A percentile compares a stretch with the other conserved stretches of the same genome.
Evolutionary conservation across 2,888 invertebrate species (phyloP).

Genomic region (Pterostichus niger): DNA sequence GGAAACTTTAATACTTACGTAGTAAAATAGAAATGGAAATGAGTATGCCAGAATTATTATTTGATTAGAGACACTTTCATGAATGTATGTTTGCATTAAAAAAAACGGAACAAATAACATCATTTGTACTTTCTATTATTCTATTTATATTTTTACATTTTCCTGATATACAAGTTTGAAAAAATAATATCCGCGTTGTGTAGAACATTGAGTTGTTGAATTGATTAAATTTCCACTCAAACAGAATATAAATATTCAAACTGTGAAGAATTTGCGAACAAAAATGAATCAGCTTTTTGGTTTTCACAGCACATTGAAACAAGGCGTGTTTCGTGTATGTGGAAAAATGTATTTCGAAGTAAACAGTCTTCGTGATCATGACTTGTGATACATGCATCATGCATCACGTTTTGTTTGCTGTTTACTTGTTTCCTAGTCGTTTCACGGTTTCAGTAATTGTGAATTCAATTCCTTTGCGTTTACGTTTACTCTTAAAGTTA

Average conservation of each 20-base stretch:
- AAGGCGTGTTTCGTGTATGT: slow-evolving; percentile 26
- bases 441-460: slow-evolving; percentile 34
- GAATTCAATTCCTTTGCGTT: slow-evolving; percentile 1
- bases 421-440: neutral
- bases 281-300: slow-evolving; percentile 37
- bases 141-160: too few relatives aligned
- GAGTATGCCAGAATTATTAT: too few relatives aligned
- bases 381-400: slow-evolving; percentile 31
- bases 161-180: too few relatives aligned
- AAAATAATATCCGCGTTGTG: too few relatives aligned
- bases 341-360: slow-evolving; percentile 21
- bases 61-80: too few relatives aligned
- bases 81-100: too few relatives aligned
- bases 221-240: neutral
- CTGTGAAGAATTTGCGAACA: slow-evolving; percentile 6
- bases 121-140: too few relatives aligned
- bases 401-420: slow-evolving; percentile 33
- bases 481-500: slow-evolving; percentile 23
- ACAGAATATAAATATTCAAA: slow-evolving; percentile 22
- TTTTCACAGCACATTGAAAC: slow-evolving; percentile 28
- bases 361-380: slow-evolving; percentile 22
- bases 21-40: too few relatives aligned
- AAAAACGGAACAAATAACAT: too few relatives aligned
- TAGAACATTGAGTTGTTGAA: too few relatives aligned
- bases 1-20: too few relatives aligned